These are phyloP conservation scores for Chaenogobius annularis DNA, from an alignment of 2,113 vertebrate genomes.

Conservation along the genomic window DNA sequence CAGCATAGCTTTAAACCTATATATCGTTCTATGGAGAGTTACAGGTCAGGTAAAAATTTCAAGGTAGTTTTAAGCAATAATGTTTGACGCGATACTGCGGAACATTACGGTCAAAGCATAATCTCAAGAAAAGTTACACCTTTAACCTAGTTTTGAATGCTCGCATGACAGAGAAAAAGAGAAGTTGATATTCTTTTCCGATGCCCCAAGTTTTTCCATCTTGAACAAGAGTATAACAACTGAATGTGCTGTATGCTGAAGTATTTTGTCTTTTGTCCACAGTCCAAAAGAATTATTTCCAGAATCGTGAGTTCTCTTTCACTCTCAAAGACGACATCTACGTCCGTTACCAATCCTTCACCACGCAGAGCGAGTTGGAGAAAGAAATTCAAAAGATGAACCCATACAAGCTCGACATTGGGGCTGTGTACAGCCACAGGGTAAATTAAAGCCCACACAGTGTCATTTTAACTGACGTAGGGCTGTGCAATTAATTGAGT, in stretches of 20 bases:
- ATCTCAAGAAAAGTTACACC: no score
- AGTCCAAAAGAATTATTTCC: constrained; percentile 91
- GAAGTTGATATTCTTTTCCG: no score
- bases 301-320: constrained; percentile 95
- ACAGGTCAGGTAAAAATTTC: no score
- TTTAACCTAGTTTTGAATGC: no score
- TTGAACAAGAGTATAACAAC: background rate
- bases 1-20: no score
- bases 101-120: no score
- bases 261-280: constrained; percentile 4
- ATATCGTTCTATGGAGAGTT: no score
- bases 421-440: constrained; percentile 91
- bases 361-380: constrained; percentile 87
- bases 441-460: constrained; percentile 50
- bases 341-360: constrained; percentile 93
- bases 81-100: no score
- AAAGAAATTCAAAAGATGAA: constrained; percentile 93
- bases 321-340: constrained; percentile 95
- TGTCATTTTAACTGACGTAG: background rate
- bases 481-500: background rate
- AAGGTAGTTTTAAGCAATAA: no score
- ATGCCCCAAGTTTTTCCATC: background rate
- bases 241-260: background rate
- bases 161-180: no score
- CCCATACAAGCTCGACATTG: constrained; percentile 95